phyloP scores from a whole-genome alignment of 1,140 invertebrate genomes.

The Atta cephalotes region DNA sequence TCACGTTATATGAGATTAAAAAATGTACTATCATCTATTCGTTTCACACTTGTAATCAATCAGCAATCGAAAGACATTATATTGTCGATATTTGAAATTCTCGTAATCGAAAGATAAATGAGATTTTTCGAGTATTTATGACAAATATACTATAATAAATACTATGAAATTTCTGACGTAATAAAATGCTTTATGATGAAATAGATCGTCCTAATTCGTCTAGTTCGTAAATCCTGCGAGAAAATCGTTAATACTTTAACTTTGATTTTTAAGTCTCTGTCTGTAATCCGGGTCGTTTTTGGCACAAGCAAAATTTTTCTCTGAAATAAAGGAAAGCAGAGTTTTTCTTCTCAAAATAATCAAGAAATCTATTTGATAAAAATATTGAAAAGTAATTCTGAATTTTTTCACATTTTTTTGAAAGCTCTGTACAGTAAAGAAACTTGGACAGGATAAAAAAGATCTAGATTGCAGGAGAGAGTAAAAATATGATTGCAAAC shows the following conservation, averaged over 20 bases:
- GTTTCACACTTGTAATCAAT: neutral
- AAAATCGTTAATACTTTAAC: neutral
- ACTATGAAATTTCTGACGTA: neutral
- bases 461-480: no score
- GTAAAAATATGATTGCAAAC: no score
- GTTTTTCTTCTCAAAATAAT: no score
- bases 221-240: neutral
- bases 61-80: constrained; percentile 15
- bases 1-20: constrained; percentile 1
- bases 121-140: neutral
- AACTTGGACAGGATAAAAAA: no score
- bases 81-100: constrained; percentile 4
- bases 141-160: neutral
- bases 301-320: no score
- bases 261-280: neutral
- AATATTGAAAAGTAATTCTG: no score
- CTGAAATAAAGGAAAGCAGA: no score
- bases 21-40: neutral
- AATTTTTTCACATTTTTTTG: no score
- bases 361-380: no score
- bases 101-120: neutral
- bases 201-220: neutral
- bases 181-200: neutral
- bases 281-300: no score
- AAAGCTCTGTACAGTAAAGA: no score